phyloP scores from a whole-genome alignment of 2,888 invertebrate genomes.

The Rugalucina vietnamica region DNA sequence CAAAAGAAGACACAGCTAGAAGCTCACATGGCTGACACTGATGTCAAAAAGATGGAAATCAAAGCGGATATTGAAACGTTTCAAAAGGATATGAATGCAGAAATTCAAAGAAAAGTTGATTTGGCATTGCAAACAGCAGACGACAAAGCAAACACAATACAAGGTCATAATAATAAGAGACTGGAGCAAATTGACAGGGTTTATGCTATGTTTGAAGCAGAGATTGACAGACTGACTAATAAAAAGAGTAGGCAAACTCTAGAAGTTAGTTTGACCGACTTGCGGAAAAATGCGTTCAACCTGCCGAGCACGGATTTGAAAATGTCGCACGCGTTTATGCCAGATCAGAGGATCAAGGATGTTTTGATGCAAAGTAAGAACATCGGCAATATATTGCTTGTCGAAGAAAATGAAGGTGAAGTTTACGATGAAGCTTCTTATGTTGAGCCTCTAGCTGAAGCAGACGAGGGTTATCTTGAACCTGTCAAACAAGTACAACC shows the following conservation, averaged over 20 bases:
- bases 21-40: not conserved
- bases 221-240: constrained; percentile 2
- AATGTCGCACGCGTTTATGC: not conserved
- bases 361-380: not conserved
- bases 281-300: not conserved
- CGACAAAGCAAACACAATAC: not conserved
- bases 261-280: not conserved
- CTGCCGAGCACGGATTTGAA: not conserved
- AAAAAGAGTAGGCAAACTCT: not conserved
- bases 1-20: not conserved
- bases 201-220: not conserved
- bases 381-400: not conserved
- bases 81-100: not conserved
- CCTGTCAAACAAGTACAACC: not conserved
- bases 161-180: not conserved
- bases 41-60: not conserved
- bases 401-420: not conserved
- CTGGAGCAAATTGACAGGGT: not conserved
- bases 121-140: not conserved
- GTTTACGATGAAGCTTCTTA: not conserved
- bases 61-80: not conserved
- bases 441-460: not conserved
- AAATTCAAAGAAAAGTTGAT: not conserved
- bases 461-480: not conserved
- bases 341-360: not conserved